Conservation (phyloP, 2,113 vertebrate genomes). For the Nettapus auritus region DNA sequence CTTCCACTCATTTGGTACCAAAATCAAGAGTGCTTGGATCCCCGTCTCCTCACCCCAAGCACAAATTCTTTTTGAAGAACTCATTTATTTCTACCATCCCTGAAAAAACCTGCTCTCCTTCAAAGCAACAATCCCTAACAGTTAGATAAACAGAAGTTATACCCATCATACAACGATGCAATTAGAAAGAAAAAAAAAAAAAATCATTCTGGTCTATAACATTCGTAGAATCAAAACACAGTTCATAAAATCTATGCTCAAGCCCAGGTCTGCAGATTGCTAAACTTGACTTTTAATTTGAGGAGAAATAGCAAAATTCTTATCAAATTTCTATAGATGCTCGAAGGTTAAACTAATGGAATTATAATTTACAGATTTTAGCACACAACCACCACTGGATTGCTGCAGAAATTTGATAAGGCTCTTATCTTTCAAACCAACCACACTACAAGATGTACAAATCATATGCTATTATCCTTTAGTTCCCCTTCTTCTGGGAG, state of each 20-base stretch:
- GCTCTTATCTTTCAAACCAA: conserved; percentile 25
- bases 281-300: not conserved
- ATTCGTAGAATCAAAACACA: not conserved
- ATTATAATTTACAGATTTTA: not conserved
- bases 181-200: not conserved
- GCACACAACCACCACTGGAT: not conserved
- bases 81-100: not conserved
- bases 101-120: not conserved
- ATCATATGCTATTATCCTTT: not conserved
- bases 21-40: not conserved
- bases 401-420: conserved; percentile 31
- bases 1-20: not conserved
- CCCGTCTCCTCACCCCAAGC: not conserved
- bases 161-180: not conserved
- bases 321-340: not conserved
- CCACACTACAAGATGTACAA: not conserved
- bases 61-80: not conserved
- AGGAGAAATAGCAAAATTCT: not conserved
- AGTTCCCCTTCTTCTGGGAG: not conserved
- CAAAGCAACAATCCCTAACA: not conserved
- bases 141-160: not conserved
- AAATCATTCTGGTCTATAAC: not conserved
- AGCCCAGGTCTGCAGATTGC: not conserved
- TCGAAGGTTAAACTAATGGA: not conserved
- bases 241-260: not conserved